Evolutionary conservation across 2,888 invertebrate genomes (phyloP).

Genomic region (Schizotus pectinicornis): DNA sequence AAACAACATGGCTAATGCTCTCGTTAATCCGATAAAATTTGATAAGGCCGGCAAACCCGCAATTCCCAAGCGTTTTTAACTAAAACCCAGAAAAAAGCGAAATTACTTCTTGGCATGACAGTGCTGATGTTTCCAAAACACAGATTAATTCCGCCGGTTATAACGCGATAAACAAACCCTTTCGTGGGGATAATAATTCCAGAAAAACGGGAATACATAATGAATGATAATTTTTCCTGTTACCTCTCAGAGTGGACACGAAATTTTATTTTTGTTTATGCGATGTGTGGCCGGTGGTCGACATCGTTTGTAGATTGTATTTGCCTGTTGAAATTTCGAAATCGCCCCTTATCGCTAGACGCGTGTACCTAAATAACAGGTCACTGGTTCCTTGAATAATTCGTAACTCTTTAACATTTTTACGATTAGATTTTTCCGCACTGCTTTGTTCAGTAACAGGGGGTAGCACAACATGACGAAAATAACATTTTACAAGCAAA

Average conservation of each 20-base stretch:
- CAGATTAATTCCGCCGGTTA: background rate
- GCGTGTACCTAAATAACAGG: background rate
- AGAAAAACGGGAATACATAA: too few species aligned
- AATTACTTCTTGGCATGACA: background rate
- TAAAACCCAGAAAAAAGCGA: background rate
- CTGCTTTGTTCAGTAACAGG: too few species aligned
- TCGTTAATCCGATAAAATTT: background rate
- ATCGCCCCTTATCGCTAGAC: slow-evolving; percentile 1
- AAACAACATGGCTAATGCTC: too few species aligned
- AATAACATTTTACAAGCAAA: too few species aligned
- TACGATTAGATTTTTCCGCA: too few species aligned
- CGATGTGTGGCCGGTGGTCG: too few species aligned
- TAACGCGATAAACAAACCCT: background rate
- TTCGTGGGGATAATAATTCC: background rate
- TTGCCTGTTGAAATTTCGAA: background rate
- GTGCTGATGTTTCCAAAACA: background rate
- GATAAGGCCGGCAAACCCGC: background rate
- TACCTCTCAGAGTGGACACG: background rate
- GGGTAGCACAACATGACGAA: too few species aligned
- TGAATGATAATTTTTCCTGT: background rate
- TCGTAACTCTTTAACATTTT: too few species aligned
- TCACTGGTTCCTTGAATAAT: background rate
- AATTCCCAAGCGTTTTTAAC: background rate
- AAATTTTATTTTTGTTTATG: background rate
- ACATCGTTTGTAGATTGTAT: background rate